Evolutionary conservation across 2,113 vertebrate genomes (phyloP), one percentile per base, ranked within the genome.

Genomic region (Smithornis capensis): DNA sequence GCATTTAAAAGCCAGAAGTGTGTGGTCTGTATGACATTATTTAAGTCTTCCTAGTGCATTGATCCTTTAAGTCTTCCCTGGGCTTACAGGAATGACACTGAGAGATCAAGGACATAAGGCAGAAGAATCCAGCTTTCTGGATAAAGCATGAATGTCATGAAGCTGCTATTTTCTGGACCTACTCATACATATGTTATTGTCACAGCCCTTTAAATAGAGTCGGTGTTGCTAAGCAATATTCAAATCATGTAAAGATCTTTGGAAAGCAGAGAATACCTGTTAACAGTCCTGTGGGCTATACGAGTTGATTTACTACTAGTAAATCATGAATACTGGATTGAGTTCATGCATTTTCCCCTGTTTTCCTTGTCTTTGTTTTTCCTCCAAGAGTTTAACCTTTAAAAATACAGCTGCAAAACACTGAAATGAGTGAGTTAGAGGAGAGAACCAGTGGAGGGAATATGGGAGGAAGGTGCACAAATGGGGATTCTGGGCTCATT

Each of bases 211-310:
- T 85, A 95, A 95, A 95, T 90, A 95, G 82, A 67, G 90, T 86
- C 40, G 59, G 64, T 73, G 94, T 96, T 96, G 95, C 96, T 96
- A 95, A 94, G 94, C 95, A 92, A 95, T 96, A 95, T 94, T 97
- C 92, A 96, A 95, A 97, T 95, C 44, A 19, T 42, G 78, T 75
- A 10, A 81, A 84, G 89, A 90, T 82, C 63, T 94, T 84, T 69
- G 56, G 87, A 83, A 95, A 71, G 89, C 77, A 49, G 13, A 38
- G 77, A 87, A 78, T 95, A 95, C 95, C 94, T 95, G 92, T 81
- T 95, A 88, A 56, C 68, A 70, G 60, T 49, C 76, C 83, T 96
- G 75, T 44, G 69, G 83, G 77, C 87, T 94, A 19, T 87, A 71
- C 74, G 64, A 47, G 3, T 47, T 81, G 69, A 78, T 94, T 95